phyloP scores from a whole-genome alignment of 2,797 vertebrate species.

The Brachymystax lenok region DNA sequence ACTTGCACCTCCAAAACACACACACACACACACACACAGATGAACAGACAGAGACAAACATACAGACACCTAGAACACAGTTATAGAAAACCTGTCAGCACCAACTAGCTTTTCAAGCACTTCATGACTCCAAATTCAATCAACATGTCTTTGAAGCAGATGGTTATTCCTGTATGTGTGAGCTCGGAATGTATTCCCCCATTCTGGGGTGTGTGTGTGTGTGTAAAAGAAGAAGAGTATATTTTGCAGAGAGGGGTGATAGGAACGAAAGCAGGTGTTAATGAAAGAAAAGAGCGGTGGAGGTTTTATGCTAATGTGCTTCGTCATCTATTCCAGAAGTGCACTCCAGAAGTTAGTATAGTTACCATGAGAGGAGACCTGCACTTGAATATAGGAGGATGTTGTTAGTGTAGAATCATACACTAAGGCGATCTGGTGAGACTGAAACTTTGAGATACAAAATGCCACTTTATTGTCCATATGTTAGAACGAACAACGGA shows the following conservation, averaged over 20 bases:
- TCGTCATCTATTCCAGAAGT: background rate
- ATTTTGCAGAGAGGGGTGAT: conserved; percentile 3
- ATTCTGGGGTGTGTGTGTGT: background rate
- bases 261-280: background rate
- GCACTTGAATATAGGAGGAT: background rate
- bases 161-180: background rate
- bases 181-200: background rate
- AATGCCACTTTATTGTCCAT: no score
- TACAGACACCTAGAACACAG: conserved; percentile 20
- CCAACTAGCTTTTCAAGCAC: background rate
- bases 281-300: conserved; percentile 36
- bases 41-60: background rate
- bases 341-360: background rate
- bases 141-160: conserved; percentile 30
- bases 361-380: background rate
- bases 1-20: background rate
- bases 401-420: background rate
- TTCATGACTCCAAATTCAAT: background rate
- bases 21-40: background rate
- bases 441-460: background rate
- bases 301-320: conserved; percentile 23
- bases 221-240: background rate
- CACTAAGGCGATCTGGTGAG: background rate
- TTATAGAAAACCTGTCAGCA: conserved; percentile 39
- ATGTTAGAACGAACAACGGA: no score